Percentiles rank a stretch among this genome's conserved stretches.
Evolutionary conservation across 2,888 invertebrate genomes (phyloP).

Genomic region (Callyntrura guangdongensis): DNA sequence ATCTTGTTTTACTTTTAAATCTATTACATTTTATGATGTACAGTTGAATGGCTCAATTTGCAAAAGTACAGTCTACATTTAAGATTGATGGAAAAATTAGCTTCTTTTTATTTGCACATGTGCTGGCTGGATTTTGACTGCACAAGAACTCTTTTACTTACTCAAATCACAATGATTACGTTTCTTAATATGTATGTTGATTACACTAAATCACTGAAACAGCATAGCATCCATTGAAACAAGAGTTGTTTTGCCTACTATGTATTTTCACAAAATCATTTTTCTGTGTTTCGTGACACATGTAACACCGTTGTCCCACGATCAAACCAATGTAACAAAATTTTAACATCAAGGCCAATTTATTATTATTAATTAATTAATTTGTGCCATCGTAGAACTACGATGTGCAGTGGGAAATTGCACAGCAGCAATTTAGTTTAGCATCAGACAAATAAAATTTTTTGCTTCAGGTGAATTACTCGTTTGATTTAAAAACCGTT

Average conservation of each 20-base stretch:
- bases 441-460: not conserved
- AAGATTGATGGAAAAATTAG: constrained; percentile 39
- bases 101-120: constrained; percentile 34
- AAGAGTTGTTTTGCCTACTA: not conserved
- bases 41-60: constrained; percentile 26
- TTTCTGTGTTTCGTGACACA: not conserved
- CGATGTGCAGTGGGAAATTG: not conserved
- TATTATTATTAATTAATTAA: not conserved
- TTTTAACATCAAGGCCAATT: not conserved
- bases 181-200: not conserved
- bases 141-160: constrained; percentile 9
- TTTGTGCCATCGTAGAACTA: not conserved
- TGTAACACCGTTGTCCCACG: not conserved
- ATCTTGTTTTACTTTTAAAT: not conserved
- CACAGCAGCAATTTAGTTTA: not conserved
- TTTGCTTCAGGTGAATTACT: not conserved
- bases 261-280: not conserved
- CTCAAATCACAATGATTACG: constrained; percentile 23
- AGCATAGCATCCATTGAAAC: not conserved
- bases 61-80: not conserved
- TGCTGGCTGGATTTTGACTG: constrained; percentile 37
- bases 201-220: constrained; percentile 26
- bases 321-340: not conserved
- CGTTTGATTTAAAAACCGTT: constrained; percentile 20
- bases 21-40: constrained; percentile 17